A percentile compares a stretch with the other conserved stretches of the same genome.
Evolutionary conservation across 2,113 vertebrate species (phyloP).

Genomic region (Neoarius graeffei): DNA sequence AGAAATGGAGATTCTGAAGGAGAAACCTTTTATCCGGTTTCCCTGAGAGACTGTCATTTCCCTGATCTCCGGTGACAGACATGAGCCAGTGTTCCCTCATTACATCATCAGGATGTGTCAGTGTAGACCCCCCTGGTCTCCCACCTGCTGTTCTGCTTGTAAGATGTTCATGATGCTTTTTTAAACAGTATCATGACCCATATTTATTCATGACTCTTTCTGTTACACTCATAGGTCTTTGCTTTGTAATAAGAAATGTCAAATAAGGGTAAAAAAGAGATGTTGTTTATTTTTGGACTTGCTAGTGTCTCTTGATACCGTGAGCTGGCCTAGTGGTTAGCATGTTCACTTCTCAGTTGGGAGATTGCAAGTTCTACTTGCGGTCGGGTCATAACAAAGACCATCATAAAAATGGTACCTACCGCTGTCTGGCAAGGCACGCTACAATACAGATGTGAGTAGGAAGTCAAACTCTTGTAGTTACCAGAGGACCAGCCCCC

Average conservation of each 20-base stretch:
- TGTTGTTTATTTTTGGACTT: neutral
- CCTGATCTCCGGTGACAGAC: neutral
- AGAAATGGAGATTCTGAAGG: neutral
- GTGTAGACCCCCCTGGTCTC: constrained; percentile 8
- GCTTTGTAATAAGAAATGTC: neutral
- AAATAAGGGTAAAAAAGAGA: neutral
- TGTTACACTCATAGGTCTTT: neutral
- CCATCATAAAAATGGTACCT: no score
- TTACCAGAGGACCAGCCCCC: no score
- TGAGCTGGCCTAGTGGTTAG: no score
- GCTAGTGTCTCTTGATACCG: neutral
- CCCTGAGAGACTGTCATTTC: neutral
- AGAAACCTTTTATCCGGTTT: constrained; percentile 18
- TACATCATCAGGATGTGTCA: constrained; percentile 34
- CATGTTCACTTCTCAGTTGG: no score
- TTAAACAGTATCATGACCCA: constrained; percentile 24
- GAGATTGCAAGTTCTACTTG: no score
- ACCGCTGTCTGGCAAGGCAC: no score
- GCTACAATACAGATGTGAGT: no score
- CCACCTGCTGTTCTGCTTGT: neutral
- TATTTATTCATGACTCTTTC: constrained; percentile 23
- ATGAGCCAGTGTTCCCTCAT: neutral
- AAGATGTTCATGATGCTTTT: neutral
- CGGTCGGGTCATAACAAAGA: no score
- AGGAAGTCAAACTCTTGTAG: no score